A percentile compares a stretch with the other conserved stretches of the same genome.
Evolutionary conservation across 2,888 invertebrate species (phyloP).

Genomic region (Athalia cordata): DNA sequence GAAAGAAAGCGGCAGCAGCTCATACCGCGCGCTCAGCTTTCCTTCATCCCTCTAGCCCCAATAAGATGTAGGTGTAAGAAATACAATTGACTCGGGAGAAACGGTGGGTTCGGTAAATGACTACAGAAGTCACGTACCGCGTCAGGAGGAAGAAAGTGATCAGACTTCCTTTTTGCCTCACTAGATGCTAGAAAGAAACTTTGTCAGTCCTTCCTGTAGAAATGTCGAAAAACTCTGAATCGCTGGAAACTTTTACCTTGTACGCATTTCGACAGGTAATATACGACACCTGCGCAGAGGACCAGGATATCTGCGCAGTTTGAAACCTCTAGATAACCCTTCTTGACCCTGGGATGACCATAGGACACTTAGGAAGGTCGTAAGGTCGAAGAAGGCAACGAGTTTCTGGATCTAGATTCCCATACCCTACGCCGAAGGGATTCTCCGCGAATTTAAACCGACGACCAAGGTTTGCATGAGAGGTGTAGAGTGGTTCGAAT

Average conservation of each 20-base stretch:
- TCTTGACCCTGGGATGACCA: constrained; percentile 40
- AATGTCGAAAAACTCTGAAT: too few relatives aligned
- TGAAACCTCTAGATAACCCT: constrained; percentile 36
- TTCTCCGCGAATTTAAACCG: constrained; percentile 19
- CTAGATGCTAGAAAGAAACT: too few relatives aligned
- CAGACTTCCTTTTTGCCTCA: constrained; percentile 1
- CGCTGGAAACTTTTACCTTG: too few relatives aligned
- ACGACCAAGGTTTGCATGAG: constrained; percentile 9
- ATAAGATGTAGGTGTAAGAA: constrained; percentile 28
- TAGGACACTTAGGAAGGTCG: constrained; percentile 40
- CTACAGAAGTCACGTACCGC: constrained; percentile 26
- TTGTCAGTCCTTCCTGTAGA: too few relatives aligned
- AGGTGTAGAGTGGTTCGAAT: background rate
- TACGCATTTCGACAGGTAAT: constrained; percentile 35
- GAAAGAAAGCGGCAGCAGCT: background rate
- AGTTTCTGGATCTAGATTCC: constrained; percentile 19
- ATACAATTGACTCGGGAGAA: constrained; percentile 34
- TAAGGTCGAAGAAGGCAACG: constrained; percentile 34
- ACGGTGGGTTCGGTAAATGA: constrained; percentile 22
- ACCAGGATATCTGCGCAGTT: constrained; percentile 33
- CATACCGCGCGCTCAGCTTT: constrained; percentile 4
- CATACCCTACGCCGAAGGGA: constrained; percentile 19
- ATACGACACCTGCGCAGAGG: constrained; percentile 38
- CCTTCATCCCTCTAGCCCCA: constrained; percentile 11
- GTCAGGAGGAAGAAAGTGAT: constrained; percentile 7